Evolutionary conservation across 2,113 vertebrate genomes (phyloP).

Genomic region (Egretta garzetta): DNA sequence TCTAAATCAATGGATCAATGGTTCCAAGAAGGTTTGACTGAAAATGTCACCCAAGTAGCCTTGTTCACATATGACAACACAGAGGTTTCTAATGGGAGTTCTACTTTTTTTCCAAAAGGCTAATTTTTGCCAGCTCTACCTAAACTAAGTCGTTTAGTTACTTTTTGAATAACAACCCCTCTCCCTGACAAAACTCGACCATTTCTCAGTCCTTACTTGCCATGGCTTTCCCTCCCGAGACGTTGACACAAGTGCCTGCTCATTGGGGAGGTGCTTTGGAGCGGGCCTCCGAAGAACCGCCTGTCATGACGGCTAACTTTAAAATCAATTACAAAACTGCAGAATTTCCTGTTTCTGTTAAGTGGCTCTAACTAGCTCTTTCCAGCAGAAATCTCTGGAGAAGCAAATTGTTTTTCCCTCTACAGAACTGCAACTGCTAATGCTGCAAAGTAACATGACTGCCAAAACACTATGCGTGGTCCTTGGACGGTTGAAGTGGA

Average conservation of each 20-base stretch:
- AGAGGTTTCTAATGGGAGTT: neutral
- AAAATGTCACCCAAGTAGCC: neutral
- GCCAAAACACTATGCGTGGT: neutral
- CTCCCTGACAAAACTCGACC: neutral
- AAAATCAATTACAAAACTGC: neutral
- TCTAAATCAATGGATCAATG: neutral
- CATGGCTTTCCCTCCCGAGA: neutral
- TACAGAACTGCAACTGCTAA: neutral
- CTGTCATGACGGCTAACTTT: neutral
- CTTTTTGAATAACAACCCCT: neutral
- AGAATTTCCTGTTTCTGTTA: constrained; percentile 11
- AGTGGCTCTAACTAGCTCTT: neutral
- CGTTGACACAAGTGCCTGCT: neutral
- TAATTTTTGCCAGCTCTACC: neutral
- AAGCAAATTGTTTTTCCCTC: neutral
- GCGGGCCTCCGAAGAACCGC: neutral
- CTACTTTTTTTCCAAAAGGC: neutral
- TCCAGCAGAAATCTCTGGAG: neutral
- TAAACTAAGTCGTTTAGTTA: neutral
- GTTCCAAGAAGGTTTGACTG: neutral
- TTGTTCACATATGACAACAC: neutral
- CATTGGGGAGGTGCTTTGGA: neutral
- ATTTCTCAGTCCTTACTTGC: neutral
- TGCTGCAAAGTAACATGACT: neutral
- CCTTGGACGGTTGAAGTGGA: neutral